Evolutionary conservation across 2,797 vertebrate species (phyloP), one percentile per base, ranked within the genome.

Genomic region (Danio choprae): DNA sequence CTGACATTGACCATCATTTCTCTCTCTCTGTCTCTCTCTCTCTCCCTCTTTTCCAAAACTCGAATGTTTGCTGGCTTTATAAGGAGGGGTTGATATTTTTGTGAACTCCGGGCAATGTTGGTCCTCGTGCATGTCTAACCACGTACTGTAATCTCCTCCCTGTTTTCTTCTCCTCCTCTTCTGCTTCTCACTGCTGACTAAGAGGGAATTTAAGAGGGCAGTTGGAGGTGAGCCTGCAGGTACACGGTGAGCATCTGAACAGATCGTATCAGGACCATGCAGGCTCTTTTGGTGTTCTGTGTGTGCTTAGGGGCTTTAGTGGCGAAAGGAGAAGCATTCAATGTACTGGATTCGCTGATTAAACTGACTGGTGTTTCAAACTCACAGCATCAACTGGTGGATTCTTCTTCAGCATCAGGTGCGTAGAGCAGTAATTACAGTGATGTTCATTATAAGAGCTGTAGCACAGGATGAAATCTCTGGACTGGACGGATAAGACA

Each of bases 281-380:
- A 62, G 29, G 73, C 59, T 79, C 84, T 56, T 48, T 91, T 86
- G 87, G 51, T 91, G 20, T 4, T 89, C 22, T 83, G 87, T 18
- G 36, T 91, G 15, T 89, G 81, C 79, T 74, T 91, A 58, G 88
- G 84, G 83, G 82, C 83, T 67, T 68, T 81, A 1, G 43, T 86
- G 73, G 81, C 68, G 63, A 77, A 78, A 6, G 86, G 79, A 55
- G 80, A 84, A 73, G 62, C 53, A 48, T 18, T 75, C 0, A 81
- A 70, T 20, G 44, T 69, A 51, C 72, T 74, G 67, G 56, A 83
- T 36, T 69, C 71, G 18, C 46, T 60, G 29, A 11, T 69, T 9
- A 11, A 40, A 29, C 48, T 68, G 43, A 22, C 44, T 40, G 67
- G 73, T 46, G 70, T 56, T 65, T 80, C 70, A 15, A 46, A 48